Base-by-base conservation (phyloP, 2,888 invertebrate genomes). In the Choristoneura rosaceana region DNA sequence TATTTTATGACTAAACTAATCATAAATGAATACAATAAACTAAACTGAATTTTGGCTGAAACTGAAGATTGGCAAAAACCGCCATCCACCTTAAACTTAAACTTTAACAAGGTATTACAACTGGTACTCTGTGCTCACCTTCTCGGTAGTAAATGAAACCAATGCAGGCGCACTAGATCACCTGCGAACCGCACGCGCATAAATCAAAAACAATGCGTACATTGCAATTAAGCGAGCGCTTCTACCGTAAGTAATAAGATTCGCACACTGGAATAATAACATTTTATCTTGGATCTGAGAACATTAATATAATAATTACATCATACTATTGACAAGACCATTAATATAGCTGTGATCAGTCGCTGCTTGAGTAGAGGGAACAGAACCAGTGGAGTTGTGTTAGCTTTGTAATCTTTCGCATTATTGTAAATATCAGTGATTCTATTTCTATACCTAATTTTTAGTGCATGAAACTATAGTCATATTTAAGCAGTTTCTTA, bases 301-400 rank as follows among this genome's bases (percentile, higher is more conserved):
- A 85, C 91, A 90, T 92, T 91, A 73, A 73, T 91, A 91, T 91
- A 89, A 91, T 91, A 92, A 92, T 92, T 90, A 90, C 90, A 90
- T 90, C 87, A 88, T 82, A 84, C 81, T 86, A 91, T 90, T 89
- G 91, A 91, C 91, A 89, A 84, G 84, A 80, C 86, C 87, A 90
- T 92, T 91, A 90, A 91, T 91, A 88, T 88, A 82, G 73, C 60
- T 63, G 64, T 82, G 84, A 86, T 87, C 83, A 78, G 77, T 77
- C 75, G 77, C 70, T 69, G 77, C 70, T 70, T 75, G 76, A 73
- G 59, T 67, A 55, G 17, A 25, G 1, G 25, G 78, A 77, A 75
- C 71, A 77, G 45, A 64, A 76, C 52, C 63, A 63, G 45, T 81
- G 71, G 83, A 86, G 83, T 25, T 74, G 69, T 41, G 41, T 55